phyloP scores from a whole-genome alignment of 2,797 vertebrate genomes.

The Melanotaenia pygmaea region DNA sequence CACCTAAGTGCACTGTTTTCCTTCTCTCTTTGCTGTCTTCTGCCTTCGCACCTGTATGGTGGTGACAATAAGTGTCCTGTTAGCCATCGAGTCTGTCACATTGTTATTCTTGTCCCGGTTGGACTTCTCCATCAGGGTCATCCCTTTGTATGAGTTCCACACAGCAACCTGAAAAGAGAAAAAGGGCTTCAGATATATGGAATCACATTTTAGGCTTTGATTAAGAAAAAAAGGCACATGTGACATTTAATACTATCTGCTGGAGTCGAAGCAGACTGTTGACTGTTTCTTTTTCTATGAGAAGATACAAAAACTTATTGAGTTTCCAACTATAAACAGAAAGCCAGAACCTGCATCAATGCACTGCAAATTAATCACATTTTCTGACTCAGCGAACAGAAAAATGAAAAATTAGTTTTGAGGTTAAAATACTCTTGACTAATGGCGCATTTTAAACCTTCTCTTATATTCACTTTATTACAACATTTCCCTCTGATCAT shows the following conservation, averaged over 20 bases:
- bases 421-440: conserved; percentile 47
- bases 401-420: conserved; percentile 55
- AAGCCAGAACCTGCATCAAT: conserved; percentile 23
- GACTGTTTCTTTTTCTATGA: conserved; percentile 20
- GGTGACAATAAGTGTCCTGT: conserved; percentile 95
- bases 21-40: conserved; percentile 29
- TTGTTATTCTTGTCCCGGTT: conserved; percentile 87
- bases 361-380: conserved; percentile 48
- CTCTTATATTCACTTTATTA: conserved; percentile 31
- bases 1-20: conserved; percentile 5
- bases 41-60: conserved; percentile 91
- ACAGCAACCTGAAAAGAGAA: conserved; percentile 88
- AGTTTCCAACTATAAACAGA: conserved; percentile 30
- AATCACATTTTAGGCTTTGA: conserved; percentile 26
- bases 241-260: neutral
- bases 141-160: conserved; percentile 95
- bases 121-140: conserved; percentile 91
- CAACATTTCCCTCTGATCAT: conserved; percentile 39
- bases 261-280: neutral
- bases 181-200: conserved; percentile 29
- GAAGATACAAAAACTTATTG: conserved; percentile 19
- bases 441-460: conserved; percentile 36
- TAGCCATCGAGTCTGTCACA: conserved; percentile 93
- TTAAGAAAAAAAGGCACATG: conserved; percentile 3
- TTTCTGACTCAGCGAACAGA: conserved; percentile 64